Conservation (phyloP, 92 coral and sea anemone genomes). For the Virgularia gustaviana region DNA sequence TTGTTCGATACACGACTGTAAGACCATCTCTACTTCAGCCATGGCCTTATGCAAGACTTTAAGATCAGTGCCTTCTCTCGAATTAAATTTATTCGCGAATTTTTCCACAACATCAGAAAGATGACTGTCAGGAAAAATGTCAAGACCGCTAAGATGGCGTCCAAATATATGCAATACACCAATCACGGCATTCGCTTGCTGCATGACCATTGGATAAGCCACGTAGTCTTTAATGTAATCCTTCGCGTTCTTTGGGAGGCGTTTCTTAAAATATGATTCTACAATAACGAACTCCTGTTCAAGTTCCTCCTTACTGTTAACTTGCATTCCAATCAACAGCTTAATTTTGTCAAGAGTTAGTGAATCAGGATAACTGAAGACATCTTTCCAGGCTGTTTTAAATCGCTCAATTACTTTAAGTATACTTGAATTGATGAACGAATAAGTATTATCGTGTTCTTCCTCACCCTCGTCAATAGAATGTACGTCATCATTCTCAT, state of each 20-base stretch:
- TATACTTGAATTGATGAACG: not conserved
- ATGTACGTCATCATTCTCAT: not conserved
- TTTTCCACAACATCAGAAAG: not conserved
- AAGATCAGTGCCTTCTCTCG: not conserved
- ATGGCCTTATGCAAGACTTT: not conserved
- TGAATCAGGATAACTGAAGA: slow-evolving; percentile 4
- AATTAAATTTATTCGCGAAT: not conserved
- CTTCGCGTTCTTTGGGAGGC: not conserved
- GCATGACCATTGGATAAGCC: slow-evolving; percentile 23
- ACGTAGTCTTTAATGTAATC: slow-evolving; percentile 24
- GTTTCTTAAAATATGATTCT: slow-evolving; percentile 2
- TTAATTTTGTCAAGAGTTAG: not conserved
- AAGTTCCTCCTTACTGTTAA: slow-evolving; percentile 28
- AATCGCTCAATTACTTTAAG: slow-evolving; percentile 5
- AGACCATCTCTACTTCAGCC: slow-evolving; percentile 7
- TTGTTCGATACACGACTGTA: slow-evolving; percentile 9
- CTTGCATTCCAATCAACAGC: not conserved
- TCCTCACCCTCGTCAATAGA: not conserved
- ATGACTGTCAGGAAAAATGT: too few relatives aligned
- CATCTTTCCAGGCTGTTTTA: slow-evolving; percentile 12
- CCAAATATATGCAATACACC: slow-evolving; percentile 38
- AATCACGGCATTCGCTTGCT: slow-evolving; percentile 11
- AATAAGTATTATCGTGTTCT: not conserved
- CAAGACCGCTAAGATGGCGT: not conserved
- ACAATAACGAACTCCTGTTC: slow-evolving; percentile 40